Evolutionary conservation across 2,113 vertebrate genomes (phyloP), one percentile per base, ranked within the genome.

Genomic region (Zosterops lateralis): DNA sequence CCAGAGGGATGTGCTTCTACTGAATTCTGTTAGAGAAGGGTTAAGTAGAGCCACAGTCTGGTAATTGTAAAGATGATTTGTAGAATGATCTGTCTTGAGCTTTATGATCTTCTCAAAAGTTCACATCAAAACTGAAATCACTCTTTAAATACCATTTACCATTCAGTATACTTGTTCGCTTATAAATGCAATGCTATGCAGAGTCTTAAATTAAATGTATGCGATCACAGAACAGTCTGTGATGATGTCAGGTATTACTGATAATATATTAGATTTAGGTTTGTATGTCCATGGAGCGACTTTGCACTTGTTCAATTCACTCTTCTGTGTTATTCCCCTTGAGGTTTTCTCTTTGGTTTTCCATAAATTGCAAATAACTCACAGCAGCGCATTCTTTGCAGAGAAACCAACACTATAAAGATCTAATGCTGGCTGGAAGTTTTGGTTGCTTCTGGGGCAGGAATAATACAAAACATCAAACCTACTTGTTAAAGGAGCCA

Each of bases 41-140:
- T 93, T 93, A 93, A 86, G 60, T 58, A 77, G 75, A 90, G 64
- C 47, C 17, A 47, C 60, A 77, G 1, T 80, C 71, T 88, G 79
- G 56, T 88, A 81, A 71, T 74, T 71, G 70, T 86, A 93, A 92
- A 92, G 48, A 67, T 83, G 44, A 85, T 93, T 94, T 95, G 72
- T 93, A 60, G 60, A 80, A 81, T 40, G 38, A 88, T 90, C 60
- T 77, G 47, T 66, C 64, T 86, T 83, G 54, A 84, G 60, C 72
- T 80, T 95, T 79, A 42, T 83, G 36, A 53, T 77, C 56, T 75
- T 79, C 50, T 90, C 75, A 67, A 60, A 90, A 90, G 68, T 83
- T 93, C 47, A 31, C 0, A 3, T 86, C 80, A 64, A 90, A 96
- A 83, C 54, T 31, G 34, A 85, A 92, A 64, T 67, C 31, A 22